A percentile compares a stretch with the other conserved stretches of the same genome.
Conservation (phyloP, 2,888 invertebrate genomes). For the Limnephilus auricula region DNA sequence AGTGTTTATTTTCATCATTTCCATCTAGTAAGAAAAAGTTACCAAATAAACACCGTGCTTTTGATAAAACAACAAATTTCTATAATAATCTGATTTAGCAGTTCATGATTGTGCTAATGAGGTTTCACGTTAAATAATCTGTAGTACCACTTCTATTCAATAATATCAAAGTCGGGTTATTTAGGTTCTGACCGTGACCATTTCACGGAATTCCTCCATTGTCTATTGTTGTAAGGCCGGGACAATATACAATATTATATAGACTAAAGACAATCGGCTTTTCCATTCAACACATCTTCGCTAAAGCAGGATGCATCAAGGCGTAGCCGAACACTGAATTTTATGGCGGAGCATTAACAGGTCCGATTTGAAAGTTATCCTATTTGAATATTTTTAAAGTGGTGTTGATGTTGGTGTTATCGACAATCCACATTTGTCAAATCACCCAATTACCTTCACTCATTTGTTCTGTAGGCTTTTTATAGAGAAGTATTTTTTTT, state of each 20-base stretch:
- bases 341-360: too few relatives aligned
- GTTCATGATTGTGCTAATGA: neutral
- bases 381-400: too few relatives aligned
- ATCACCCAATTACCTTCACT: too few relatives aligned
- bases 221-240: neutral
- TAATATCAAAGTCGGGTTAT: neutral
- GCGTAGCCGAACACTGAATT: neutral
- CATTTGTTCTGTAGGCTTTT: too few relatives aligned
- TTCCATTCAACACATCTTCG: neutral
- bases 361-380: too few relatives aligned
- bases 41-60: neutral
- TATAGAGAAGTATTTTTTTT: too few relatives aligned
- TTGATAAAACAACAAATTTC: neutral
- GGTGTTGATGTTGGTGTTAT: too few relatives aligned
- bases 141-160: neutral
- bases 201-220: neutral
- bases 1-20: neutral
- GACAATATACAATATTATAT: neutral
- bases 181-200: slow-evolving; percentile 7
- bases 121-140: neutral
- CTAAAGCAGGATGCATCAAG: neutral
- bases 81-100: neutral
- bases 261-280: neutral
- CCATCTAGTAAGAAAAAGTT: neutral
- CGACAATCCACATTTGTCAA: too few relatives aligned